Percentiles rank a stretch among this genome's conserved stretches.
Evolutionary conservation across 2,797 vertebrate genomes (phyloP).

Genomic region (Heterohyrax brucei): DNA sequence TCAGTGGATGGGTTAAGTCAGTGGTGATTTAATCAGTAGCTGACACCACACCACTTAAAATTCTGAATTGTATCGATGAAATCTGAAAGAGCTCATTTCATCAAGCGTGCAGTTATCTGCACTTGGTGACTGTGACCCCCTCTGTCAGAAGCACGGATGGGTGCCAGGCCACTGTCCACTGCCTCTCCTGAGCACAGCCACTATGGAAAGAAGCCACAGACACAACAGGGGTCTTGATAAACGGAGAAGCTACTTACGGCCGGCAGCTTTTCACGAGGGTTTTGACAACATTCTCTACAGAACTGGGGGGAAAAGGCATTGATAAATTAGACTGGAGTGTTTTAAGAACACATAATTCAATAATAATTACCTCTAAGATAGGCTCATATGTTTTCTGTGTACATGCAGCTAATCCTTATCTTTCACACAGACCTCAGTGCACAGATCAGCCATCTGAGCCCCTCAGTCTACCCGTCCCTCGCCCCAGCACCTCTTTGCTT

Average conservation of each 20-base stretch:
- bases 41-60: conserved; percentile 10
- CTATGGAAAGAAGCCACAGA: conserved; percentile 41
- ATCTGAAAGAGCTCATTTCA: conserved; percentile 50
- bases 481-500: conserved; percentile 43
- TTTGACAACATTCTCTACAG: conserved; percentile 97
- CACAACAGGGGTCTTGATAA: conserved; percentile 70
- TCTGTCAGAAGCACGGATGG: no score
- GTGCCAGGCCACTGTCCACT: neutral
- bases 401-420: conserved; percentile 89
- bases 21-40: neutral
- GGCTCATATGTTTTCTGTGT: conserved; percentile 88
- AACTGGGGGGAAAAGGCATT: conserved; percentile 91
- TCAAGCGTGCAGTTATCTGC: conserved; percentile 17
- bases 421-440: conserved; percentile 64
- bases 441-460: conserved; percentile 54
- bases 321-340: conserved; percentile 62
- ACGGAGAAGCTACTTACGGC: conserved; percentile 94
- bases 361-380: conserved; percentile 81
- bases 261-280: conserved; percentile 98
- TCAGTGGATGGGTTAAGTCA: no score
- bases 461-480: conserved; percentile 44
- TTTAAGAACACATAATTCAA: conserved; percentile 84
- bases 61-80: conserved; percentile 59
- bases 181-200: conserved; percentile 69
- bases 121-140: neutral